Base-by-base conservation (phyloP, 2,797 vertebrate genomes). In the Coendou prehensilis region DNA sequence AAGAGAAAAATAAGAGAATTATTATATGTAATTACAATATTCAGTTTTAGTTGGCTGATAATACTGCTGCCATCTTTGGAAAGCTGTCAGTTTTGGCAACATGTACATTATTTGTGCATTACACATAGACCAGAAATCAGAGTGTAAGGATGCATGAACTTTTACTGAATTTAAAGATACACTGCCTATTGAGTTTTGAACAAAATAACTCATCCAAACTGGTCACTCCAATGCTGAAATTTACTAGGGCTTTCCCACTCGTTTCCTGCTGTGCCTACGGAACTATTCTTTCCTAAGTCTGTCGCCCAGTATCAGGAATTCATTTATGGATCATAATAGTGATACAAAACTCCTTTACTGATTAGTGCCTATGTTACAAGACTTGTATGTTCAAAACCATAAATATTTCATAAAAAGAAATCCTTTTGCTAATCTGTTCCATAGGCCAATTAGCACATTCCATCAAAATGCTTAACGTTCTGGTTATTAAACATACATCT, bases 1-100 rank as follows among this genome's bases (percentile, higher is more conserved):
- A 85, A 92, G n/a, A 92, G 3, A 69, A 81, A 93, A 93, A 87
- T 26, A 85, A 92, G 41, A 92, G 2, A 75, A 69, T 92, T 33
- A 52, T 57, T 80, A 56, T 64, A 73, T 76, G 1, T 45, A 67
- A 41, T 76, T 80, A 64, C 33, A 83, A 45, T 50, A 82, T 73
- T 87, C 33, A 64, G 28, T 67, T 92, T 91, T 87, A 87, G 37
- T 47, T 79, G 33, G 0, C 23, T 79, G 30, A 52, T 41, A 88
- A 73, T 61, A 59, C 85, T 28, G 50, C 23, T 91, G 20, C 80
- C 80, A 61, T 56, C 52, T 59, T 91, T 79, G 17, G 37, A 54
- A 88, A 89, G 45, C 63, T 64, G 33, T 26, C 41, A 45, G 2
- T 47, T 96, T 6, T 92, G 45, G 47, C 59, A 87, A 9, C 14